Percentiles rank a stretch among this genome's conserved stretches.
phyloP scores from a whole-genome alignment of 2,797 vertebrate genomes.

The Pygocentrus nattereri region DNA sequence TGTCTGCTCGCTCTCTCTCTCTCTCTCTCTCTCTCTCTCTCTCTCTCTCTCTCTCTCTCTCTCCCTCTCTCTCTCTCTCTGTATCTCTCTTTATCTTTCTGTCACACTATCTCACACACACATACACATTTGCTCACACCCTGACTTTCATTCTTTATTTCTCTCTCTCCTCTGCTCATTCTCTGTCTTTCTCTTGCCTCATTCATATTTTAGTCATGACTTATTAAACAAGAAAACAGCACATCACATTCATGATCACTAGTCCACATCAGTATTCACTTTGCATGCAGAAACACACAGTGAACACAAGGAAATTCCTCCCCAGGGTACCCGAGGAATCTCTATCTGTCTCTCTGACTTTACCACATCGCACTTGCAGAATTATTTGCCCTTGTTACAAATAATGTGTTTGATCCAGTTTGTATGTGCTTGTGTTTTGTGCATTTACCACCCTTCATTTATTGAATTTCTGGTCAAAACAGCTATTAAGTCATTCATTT shows the following conservation, averaged over 20 bases:
- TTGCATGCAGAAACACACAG: not conserved
- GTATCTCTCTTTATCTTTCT: not conserved
- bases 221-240: not conserved
- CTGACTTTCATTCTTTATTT: not conserved
- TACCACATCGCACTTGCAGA: not conserved
- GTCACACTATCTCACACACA: not conserved
- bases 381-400: slow-evolving; percentile 25
- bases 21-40: not conserved
- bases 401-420: slow-evolving; percentile 36
- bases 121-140: not conserved
- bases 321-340: not conserved
- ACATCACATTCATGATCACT: not conserved
- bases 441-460: not conserved
- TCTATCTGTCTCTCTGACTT: slow-evolving; percentile 11
- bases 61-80: not conserved
- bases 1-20: not conserved
- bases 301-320: slow-evolving; percentile 8
- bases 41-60: not conserved
- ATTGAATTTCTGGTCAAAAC: too few relatives aligned
- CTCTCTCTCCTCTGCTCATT: not conserved
- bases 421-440: not conserved
- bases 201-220: slow-evolving; percentile 9
- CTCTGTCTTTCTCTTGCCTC: not conserved
- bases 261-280: not conserved
- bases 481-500: too few relatives aligned